Evolutionary conservation across 2,113 vertebrate genomes (phyloP).

Genomic region (Lamprologus speciosus): DNA sequence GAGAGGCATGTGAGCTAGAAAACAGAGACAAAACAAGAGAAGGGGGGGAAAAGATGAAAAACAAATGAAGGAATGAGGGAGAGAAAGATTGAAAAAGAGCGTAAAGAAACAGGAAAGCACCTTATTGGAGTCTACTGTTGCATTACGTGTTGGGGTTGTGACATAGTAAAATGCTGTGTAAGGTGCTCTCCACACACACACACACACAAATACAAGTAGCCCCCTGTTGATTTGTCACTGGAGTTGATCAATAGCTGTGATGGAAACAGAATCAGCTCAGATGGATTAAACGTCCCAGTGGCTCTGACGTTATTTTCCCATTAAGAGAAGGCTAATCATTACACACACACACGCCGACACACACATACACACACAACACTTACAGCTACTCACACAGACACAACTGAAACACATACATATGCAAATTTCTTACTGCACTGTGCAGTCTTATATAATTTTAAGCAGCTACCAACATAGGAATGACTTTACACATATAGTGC

Average conservation of each 20-base stretch:
- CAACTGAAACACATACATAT: neutral
- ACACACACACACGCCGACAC: slow-evolving; percentile 9
- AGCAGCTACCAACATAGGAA: neutral
- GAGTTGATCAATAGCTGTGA: slow-evolving; percentile 71
- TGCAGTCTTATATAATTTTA: neutral
- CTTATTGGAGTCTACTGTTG: slow-evolving; percentile 38
- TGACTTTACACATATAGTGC: neutral
- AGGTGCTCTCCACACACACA: slow-evolving; percentile 1
- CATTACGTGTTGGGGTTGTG: slow-evolving; percentile 8
- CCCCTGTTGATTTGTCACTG: slow-evolving; percentile 66
- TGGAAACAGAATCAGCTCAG: slow-evolving; percentile 74
- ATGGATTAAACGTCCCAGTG: slow-evolving; percentile 71
- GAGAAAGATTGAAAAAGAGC: neutral
- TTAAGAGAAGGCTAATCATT: slow-evolving; percentile 71
- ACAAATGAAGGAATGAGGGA: neutral
- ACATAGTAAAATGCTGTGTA: slow-evolving; percentile 52
- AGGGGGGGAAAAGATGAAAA: neutral
- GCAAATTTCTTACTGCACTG: neutral
- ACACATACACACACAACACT: neutral
- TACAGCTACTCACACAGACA: neutral
- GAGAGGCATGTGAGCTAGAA: neutral
- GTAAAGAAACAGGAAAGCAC: neutral
- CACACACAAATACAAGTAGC: slow-evolving; percentile 8
- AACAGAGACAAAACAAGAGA: slow-evolving; percentile 3
- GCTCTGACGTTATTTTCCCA: slow-evolving; percentile 71